A percentile compares a stretch with the other conserved stretches of the same genome.
Conservation (phyloP, 2,113 vertebrate species). For the Calidris pygmaea region DNA sequence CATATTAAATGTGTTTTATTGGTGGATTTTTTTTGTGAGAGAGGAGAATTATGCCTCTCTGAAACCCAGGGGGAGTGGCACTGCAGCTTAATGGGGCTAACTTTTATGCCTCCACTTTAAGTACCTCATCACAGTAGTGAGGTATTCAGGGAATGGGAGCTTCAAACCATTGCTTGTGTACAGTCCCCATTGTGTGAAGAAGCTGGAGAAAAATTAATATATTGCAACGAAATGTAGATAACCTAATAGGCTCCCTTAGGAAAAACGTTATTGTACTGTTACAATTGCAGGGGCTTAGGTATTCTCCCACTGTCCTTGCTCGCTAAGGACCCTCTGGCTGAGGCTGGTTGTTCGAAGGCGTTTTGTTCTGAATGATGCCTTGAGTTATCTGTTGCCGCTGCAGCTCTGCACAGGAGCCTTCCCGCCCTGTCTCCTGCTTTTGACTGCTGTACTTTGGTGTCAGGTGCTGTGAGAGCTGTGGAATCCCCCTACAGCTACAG, state of each 20-base stretch:
- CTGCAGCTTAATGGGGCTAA: background rate
- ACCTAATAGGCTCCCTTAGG: background rate
- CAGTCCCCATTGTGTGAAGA: background rate
- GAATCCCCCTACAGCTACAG: background rate
- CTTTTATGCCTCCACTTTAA: background rate
- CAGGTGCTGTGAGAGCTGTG: background rate
- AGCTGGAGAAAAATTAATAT: background rate
- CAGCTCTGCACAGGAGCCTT: background rate
- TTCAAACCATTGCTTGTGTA: rapidly evolving
- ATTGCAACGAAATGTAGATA: background rate
- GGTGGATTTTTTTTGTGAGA: background rate
- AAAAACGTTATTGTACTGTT: background rate
- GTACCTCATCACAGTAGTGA: background rate
- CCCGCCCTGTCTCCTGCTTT: background rate
- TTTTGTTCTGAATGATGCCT: background rate
- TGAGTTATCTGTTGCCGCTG: background rate
- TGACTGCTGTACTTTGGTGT: background rate
- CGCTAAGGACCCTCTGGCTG: background rate
- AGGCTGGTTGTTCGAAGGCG: background rate
- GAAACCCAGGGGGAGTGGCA: background rate
- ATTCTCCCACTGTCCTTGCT: background rate
- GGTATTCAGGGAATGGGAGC: background rate
- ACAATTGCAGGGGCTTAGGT: background rate
- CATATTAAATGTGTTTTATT: background rate
- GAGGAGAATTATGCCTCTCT: background rate